phyloP scores from a whole-genome alignment of 2,797 vertebrate genomes.

The Typhlichthys subterraneus region DNA sequence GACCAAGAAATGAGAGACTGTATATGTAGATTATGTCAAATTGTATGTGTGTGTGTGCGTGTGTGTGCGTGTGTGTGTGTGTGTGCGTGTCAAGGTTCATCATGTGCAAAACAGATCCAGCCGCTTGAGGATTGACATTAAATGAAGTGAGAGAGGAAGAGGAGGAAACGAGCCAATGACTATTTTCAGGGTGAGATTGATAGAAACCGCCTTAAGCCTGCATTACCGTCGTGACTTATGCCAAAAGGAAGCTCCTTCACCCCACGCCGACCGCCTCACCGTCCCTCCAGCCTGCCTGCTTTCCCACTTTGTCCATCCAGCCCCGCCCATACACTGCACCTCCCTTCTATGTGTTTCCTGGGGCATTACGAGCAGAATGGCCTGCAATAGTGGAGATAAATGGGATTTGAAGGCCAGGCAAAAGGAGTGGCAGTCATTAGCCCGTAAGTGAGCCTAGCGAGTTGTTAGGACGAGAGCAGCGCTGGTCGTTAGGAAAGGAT shows the following conservation, averaged over 20 bases:
- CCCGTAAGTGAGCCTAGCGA: conserved; percentile 79
- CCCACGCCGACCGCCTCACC: conserved; percentile 27
- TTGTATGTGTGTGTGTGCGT: neutral
- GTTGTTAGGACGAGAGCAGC: conserved; percentile 79
- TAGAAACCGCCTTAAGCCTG: conserved; percentile 58
- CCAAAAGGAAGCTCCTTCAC: conserved; percentile 51
- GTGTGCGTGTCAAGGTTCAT: conserved; percentile 20
- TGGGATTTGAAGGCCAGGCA: conserved; percentile 75
- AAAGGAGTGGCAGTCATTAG: conserved; percentile 78
- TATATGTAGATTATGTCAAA: conserved; percentile 55
- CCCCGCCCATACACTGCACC: conserved; percentile 17
- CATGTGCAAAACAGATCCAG: conserved; percentile 52
- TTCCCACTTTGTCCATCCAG: conserved; percentile 3
- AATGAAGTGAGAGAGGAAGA: conserved; percentile 55
- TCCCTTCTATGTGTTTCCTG: conserved; percentile 46
- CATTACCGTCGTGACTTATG: conserved; percentile 48
- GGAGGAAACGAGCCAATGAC: conserved; percentile 62
- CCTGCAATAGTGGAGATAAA: conserved; percentile 76
- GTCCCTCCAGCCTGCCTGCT: neutral
- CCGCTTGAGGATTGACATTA: conserved; percentile 42
- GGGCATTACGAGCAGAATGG: conserved; percentile 71
- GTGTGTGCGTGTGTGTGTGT: neutral
- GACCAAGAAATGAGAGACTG: conserved; percentile 49
- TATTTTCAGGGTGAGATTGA: conserved; percentile 64
- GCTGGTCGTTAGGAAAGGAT: conserved; percentile 74